Evolutionary conservation across 1,140 invertebrate species (phyloP).

Genomic region (Zaprionus lachaisei): DNA sequence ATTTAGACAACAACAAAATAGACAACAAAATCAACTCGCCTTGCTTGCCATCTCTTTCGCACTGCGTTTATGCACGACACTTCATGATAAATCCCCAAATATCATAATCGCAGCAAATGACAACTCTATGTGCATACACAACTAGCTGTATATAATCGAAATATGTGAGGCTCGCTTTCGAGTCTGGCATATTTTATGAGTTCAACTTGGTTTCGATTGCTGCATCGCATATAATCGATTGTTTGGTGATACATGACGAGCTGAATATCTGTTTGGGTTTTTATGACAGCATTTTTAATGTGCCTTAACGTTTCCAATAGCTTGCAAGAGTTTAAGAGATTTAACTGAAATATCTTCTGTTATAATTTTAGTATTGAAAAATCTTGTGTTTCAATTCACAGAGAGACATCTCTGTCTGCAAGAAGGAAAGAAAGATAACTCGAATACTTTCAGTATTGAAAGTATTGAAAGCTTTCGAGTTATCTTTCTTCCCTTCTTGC

Average conservation of each 20-base stretch:
- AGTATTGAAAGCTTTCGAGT: too few relatives aligned
- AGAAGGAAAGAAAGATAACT: too few relatives aligned
- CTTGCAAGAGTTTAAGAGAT: too few relatives aligned
- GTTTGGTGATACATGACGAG: neutral
- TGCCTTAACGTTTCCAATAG: too few relatives aligned
- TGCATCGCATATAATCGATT: neutral
- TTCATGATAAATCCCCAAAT: slow-evolving; percentile 25
- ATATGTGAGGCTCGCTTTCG: neutral
- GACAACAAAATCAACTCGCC: slow-evolving; percentile 34
- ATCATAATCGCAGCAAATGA: slow-evolving; percentile 6
- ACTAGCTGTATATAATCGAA: neutral
- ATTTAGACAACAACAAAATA: slow-evolving; percentile 56
- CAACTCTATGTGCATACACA: slow-evolving; percentile 3
- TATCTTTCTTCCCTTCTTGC: too few relatives aligned
- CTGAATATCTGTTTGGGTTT: neutral
- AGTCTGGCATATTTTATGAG: slow-evolving; percentile 9
- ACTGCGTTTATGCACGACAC: slow-evolving; percentile 27
- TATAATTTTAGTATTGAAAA: too few relatives aligned
- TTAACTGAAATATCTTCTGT: too few relatives aligned
- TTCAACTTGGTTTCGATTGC: neutral
- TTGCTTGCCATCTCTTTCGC: slow-evolving; percentile 2
- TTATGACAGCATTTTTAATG: neutral
- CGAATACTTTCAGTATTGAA: too few relatives aligned
- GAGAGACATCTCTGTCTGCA: too few relatives aligned
- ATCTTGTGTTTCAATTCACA: too few relatives aligned